Base-by-base conservation (phyloP, 1,140 invertebrate genomes). In the Akabosia matsudoensis region DNA sequence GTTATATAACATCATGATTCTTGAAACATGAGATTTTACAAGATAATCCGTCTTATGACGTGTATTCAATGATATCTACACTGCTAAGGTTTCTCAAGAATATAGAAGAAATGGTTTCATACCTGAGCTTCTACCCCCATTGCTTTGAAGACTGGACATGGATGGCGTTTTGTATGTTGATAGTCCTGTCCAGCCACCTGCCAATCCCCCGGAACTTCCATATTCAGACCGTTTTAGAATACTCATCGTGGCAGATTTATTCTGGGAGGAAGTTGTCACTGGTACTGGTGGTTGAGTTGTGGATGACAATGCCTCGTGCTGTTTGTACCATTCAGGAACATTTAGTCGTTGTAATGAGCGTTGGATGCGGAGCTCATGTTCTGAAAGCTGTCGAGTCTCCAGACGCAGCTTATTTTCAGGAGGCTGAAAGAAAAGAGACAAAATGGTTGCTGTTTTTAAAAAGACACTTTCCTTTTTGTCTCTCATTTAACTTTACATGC, bases 241-340 rank as follows among this genome's bases (percentile, higher is more conserved):
- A 33, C 34, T 34, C 13, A 54, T 24, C 22, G 74, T 37, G 2
- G 37, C 45, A 18, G 74, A 56, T 34, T 76, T 79, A 13, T 73
- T 34, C n/a, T 67, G 33, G 56, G 76, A 37, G 22, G 73, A 61
- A n/a, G 31, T 3, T 72, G 13, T 22, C 24, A 14, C 33, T 37
- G 31, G 16, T 22, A 34, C 37, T 72, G 13, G 7, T 18, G n/a
- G 2, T 7, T 14, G 1, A 3, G 31, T 26, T 22, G 13, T 70
- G 13, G 67, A 7, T 10, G 28, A 33, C 28, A 34, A 30, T 2
- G 70, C 22, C 30, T 22, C 70, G 22, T 72, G 84, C 93, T 92
- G 85, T 92, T 77, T 94, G 87, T 93, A 95, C 96, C 96, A 97
- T 84, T 97, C 94, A 37, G 96, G 96, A 37, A 97, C 91, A 86